These are phyloP conservation scores for Platycheirus rosarum DNA, from an alignment of 2,888 invertebrate genomes.

Conservation along the genomic window DNA sequence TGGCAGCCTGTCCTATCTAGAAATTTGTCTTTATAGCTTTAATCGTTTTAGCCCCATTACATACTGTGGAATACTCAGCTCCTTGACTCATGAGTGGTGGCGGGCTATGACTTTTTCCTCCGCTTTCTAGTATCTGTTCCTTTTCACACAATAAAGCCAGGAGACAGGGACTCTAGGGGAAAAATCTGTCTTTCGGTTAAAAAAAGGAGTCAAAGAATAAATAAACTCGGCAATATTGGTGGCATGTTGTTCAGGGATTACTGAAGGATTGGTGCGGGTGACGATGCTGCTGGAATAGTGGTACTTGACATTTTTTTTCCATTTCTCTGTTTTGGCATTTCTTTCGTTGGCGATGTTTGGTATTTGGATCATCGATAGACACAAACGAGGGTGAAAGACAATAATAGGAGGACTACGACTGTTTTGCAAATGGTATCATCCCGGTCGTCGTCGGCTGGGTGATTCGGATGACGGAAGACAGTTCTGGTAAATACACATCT, in stretches of 20 bases:
- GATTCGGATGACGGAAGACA: slow-evolving; percentile 18
- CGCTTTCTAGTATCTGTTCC: slow-evolving; percentile 7
- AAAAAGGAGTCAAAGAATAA: slow-evolving; percentile 62
- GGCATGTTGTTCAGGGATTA: slow-evolving; percentile 62
- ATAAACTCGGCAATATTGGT: slow-evolving; percentile 69
- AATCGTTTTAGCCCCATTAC: slow-evolving; percentile 66
- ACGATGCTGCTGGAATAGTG: slow-evolving; percentile 8
- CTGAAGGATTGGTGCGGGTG: slow-evolving; percentile 20
- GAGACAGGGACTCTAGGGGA: slow-evolving; percentile 49
- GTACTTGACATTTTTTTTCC: slow-evolving; percentile 62
- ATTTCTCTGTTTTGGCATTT: slow-evolving; percentile 36
- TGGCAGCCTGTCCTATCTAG: slow-evolving; percentile 48
- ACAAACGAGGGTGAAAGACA: slow-evolving; percentile 37
- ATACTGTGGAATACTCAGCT: slow-evolving; percentile 54
- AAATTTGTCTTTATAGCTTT: slow-evolving; percentile 65
- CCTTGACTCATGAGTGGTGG: slow-evolving; percentile 52
- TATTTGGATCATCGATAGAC: slow-evolving; percentile 71
- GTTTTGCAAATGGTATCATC: slow-evolving; percentile 58
- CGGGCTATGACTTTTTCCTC: slow-evolving; percentile 8
- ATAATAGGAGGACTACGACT: slow-evolving; percentile 50
- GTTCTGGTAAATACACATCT: slow-evolving; percentile 63
- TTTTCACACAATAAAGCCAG: slow-evolving; percentile 48
- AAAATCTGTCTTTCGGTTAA: slow-evolving; percentile 43
- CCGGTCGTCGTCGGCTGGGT: not conserved
- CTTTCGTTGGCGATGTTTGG: slow-evolving; percentile 45